Evolutionary conservation across 35 echinoderm and acorn worm genomes (phyloP), one percentile per base, ranked within the genome.

Genomic region (Stichopus chloronotus): DNA sequence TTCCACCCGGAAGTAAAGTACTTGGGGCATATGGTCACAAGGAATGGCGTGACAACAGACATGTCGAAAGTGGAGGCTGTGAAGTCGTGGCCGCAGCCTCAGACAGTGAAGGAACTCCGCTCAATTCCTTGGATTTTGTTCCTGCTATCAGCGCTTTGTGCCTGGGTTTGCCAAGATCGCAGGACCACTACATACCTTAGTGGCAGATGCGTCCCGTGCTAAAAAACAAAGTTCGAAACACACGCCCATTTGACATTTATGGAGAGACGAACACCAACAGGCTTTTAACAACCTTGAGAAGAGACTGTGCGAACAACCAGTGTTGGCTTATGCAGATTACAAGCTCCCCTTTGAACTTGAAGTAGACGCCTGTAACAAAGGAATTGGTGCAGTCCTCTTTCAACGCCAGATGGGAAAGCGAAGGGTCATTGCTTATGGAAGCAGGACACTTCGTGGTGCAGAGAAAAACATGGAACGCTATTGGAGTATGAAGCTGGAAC

Each of bases 251-350:
- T 0, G 8, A 1, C 59, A 72, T 55, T 55, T 84, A 16, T 96
- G 95, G 95, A 87, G 52, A 69, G 24, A 69, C 22, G 85, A 94
- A 76, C 87, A 90, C 54, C 84, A 90, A 68, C 55, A 20, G 57
- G 95, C 93, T 4, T 94, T 97, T 89, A 72, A 92, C 9, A 53
- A 74, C 9, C 82, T 97, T 7, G 94, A 93, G 23, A 9, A 79
- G 12, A 87, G 77, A 17, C 60, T 97, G 57, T 91, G 72, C 13
- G 59, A 68, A 86, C 52, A 90, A 82, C 95, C 95, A 77, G 83
- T 97, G 16, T 91, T 97, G 22, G 95, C 88, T 9, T 96, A 96
- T 92, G 93, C 90, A 6, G 95, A 94, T 55, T 94, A 72, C 54
- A 83, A 84, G 4, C 9, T 56, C 14, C 92, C 93, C 8, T 97